Evolutionary conservation across 2,797 vertebrate species (phyloP).

Genomic region (Pelochelys cantorii): DNA sequence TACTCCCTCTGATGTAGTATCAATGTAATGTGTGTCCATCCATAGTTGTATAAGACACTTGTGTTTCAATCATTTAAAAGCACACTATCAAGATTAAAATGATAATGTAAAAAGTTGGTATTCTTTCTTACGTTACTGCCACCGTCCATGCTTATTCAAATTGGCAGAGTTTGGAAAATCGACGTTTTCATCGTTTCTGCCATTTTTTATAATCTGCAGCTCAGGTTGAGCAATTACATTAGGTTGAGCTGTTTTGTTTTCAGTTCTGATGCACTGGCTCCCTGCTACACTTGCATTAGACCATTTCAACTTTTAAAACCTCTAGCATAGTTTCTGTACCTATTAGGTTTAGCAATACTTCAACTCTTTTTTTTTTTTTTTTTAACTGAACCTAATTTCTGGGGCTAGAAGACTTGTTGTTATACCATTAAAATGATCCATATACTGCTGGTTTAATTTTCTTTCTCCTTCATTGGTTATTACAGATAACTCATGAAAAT

Average conservation of each 20-base stretch:
- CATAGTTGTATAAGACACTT: constrained; percentile 45
- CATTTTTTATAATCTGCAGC: constrained; percentile 10
- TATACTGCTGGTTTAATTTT: neutral
- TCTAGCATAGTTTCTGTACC: neutral
- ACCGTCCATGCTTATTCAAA: neutral
- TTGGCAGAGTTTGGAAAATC: neutral
- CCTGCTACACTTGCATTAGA: neutral
- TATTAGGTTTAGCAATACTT: constrained; percentile 22
- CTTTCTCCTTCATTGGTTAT: constrained; percentile 4
- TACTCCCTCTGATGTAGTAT: constrained; percentile 25
- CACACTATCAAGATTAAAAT: constrained; percentile 15
- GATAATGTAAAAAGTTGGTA: constrained; percentile 24
- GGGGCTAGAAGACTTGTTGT: constrained; percentile 48
- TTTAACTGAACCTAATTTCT: constrained; percentile 47
- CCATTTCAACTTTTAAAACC: constrained; percentile 31
- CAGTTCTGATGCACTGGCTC: neutral
- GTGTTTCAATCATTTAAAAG: constrained; percentile 23
- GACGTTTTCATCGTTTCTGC: constrained; percentile 29
- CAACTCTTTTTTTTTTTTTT: constrained; percentile 20
- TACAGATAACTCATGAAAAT: constrained; percentile 21
- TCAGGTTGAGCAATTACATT: neutral
- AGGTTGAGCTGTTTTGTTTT: constrained; percentile 28
- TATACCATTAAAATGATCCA: neutral
- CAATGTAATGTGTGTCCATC: constrained; percentile 1
- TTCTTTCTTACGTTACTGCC: neutral